phyloP scores from a whole-genome alignment of 2,888 invertebrate species.

The Thumatha senex region DNA sequence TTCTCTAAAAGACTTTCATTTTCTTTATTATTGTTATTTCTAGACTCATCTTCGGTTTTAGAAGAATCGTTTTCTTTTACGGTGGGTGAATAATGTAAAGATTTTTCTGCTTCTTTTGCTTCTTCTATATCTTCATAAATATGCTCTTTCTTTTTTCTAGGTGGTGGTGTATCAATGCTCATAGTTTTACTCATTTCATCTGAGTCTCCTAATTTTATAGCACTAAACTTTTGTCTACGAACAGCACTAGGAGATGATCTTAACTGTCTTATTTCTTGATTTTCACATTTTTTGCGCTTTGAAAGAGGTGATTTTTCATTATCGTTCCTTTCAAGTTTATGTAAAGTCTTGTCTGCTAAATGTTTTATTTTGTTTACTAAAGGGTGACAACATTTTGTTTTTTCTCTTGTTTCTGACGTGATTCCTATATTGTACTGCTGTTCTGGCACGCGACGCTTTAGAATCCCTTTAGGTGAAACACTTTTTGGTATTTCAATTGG shows the following conservation, averaged over 20 bases:
- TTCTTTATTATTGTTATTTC: conserved; percentile 65
- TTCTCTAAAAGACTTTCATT: conserved; percentile 72
- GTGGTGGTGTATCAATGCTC: conserved; percentile 68
- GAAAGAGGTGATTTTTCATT: conserved; percentile 66
- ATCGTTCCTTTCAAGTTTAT: conserved; percentile 75
- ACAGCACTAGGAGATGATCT: conserved; percentile 85
- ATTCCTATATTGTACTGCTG: conserved; percentile 65
- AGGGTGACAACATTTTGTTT: conserved; percentile 84
- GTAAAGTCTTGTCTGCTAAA: conserved; percentile 84
- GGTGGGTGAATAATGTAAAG: conserved; percentile 75
- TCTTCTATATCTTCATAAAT: conserved; percentile 86
- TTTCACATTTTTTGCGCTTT: conserved; percentile 79
- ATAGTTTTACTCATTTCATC: conserved; percentile 79
- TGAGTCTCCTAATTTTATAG: conserved; percentile 76
- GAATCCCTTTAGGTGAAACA: conserved; percentile 79
- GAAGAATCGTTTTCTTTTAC: conserved; percentile 57
- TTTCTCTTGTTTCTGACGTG: conserved; percentile 71
- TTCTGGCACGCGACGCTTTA: conserved; percentile 78
- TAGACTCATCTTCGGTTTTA: conserved; percentile 51
- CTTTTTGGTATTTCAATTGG: conserved; percentile 67
- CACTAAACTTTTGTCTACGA: conserved; percentile 78
- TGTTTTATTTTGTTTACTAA: conserved; percentile 86
- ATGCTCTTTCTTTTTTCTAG: conserved; percentile 83
- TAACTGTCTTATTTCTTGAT: conserved; percentile 84
- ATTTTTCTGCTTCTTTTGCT: conserved; percentile 66